Evolutionary conservation across 2,113 vertebrate genomes (phyloP), one percentile per base, ranked within the genome.

Genomic region (Channa argus): DNA sequence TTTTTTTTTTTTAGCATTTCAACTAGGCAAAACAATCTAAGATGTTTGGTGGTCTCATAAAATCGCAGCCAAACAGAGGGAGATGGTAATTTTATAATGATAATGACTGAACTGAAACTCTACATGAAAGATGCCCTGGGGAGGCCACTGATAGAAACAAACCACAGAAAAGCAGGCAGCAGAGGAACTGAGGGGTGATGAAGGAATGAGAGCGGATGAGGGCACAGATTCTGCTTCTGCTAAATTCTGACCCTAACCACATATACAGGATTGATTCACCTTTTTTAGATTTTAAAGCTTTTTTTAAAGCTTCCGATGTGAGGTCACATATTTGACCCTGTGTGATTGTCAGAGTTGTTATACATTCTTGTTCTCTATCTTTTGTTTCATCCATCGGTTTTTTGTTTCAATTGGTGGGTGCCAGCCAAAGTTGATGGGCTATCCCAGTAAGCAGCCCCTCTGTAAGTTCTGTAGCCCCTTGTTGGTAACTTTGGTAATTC

Each of bases 1-100:
- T 24, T 70, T 44, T 62, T 14, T 36, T 63, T 71, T 66, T 54
- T 74, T 36, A 70, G 63, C 63, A 53, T 83, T 79, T 71, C 43
- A 24, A 62, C 71, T 63, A 9, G 7, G 4, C 45, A 60, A 59
- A 80, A 63, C 1, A 24, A 24, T 24, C 56, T 58, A 50, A 44
- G 84, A 86, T 83, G 77, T 91, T 85, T 88, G 76, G 87, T 89
- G 83, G 86, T 83, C 86, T 92, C 71, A 71, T 92, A 86, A 92
- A 90, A 86, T 86, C 68, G 13, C 87, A 86, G 82, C 70, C 80
- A 84, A 82, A 78, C 58, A 74, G 65, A 53, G 70, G 52, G 78
- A 85, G 81, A 82, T 69, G 15, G 87, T 89, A 73, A 92, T 90
- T 89, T 89, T 79, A 80, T 85, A 79, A 86, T 88, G 89, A 89